Conservation (phyloP, 2,113 vertebrate genomes). For the Leiothrix lutea region DNA sequence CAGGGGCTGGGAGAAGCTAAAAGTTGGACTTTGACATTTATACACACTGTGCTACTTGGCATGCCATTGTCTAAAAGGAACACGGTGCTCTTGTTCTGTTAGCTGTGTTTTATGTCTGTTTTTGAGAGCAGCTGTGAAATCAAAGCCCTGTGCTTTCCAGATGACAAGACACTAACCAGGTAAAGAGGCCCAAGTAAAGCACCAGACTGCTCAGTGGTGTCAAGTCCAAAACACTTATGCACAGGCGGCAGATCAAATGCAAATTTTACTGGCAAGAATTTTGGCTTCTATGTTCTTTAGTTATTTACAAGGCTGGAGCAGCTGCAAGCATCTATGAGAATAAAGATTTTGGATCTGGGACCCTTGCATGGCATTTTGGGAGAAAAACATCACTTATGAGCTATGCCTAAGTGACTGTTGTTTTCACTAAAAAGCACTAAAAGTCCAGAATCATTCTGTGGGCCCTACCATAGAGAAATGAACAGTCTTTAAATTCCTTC, state of each 20-base stretch:
- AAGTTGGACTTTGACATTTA: not conserved
- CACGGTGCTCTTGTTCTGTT: not conserved
- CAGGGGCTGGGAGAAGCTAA: not conserved
- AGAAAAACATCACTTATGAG: not conserved
- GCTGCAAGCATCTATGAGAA: not conserved
- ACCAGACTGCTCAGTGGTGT: not conserved
- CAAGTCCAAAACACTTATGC: not conserved
- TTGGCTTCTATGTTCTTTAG: not conserved
- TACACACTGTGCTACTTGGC: not conserved
- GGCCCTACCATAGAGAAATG: conserved; percentile 16
- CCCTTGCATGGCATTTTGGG: not conserved
- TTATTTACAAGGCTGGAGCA: not conserved
- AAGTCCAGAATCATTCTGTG: not conserved
- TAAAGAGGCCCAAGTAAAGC: not conserved
- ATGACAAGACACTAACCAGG: not conserved
- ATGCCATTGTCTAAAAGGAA: not conserved
- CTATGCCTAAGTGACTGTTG: not conserved
- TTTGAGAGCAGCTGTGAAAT: not conserved
- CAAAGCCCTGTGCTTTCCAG: not conserved
- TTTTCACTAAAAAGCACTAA: not conserved
- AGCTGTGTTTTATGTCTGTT: not conserved
- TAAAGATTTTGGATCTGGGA: not conserved
- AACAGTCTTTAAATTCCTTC: conserved; percentile 47
- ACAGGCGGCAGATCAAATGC: not conserved
- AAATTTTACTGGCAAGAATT: not conserved